These are phyloP conservation scores for Gari tellinella DNA, from an alignment of 2,888 invertebrate species.

Conservation along the genomic window DNA sequence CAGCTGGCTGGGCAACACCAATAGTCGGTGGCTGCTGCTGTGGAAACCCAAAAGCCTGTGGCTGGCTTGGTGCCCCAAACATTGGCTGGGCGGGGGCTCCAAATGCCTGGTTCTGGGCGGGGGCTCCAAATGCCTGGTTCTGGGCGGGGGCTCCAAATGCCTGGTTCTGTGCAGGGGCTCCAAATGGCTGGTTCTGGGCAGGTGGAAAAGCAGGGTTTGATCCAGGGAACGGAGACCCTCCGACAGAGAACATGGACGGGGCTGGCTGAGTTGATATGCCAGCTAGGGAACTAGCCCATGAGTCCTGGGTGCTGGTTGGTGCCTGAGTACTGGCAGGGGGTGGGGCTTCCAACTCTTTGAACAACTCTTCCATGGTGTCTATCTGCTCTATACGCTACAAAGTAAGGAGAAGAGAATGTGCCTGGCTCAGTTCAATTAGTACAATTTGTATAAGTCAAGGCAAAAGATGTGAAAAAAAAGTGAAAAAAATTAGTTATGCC, in stretches of 20 bases:
- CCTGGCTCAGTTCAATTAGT: too few relatives aligned
- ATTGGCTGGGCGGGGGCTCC: slow-evolving; percentile 2
- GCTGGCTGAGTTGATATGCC: slow-evolving; percentile 27
- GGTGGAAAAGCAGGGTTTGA: slow-evolving; percentile 13
- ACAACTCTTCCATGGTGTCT: slow-evolving; percentile 72
- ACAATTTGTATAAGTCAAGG: too few relatives aligned
- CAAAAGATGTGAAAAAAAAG: too few relatives aligned
- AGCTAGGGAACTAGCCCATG: slow-evolving; percentile 37
- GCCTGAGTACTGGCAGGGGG: slow-evolving; percentile 36
- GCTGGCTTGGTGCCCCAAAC: slow-evolving; percentile 1
- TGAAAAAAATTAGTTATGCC: too few relatives aligned
- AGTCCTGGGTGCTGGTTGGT: slow-evolving; percentile 2
- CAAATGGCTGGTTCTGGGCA: slow-evolving; percentile 14
- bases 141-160: slow-evolving; percentile 1
- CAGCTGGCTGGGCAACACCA: neutral
- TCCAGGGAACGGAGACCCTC: slow-evolving; percentile 33
- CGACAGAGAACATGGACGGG: slow-evolving; percentile 38
- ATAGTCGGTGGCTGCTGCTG: slow-evolving; percentile 4
- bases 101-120: slow-evolving; percentile 13
- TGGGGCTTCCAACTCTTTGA: slow-evolving; percentile 62
- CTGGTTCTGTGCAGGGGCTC: slow-evolving; percentile 4
- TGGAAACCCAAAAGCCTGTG: slow-evolving; percentile 7
- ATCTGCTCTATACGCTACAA: slow-evolving; percentile 73
- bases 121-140: slow-evolving; percentile 10
- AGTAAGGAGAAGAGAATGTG: too few relatives aligned